Conservation (phyloP, 2,888 invertebrate species). For the Eupithecia tripunctaria region DNA sequence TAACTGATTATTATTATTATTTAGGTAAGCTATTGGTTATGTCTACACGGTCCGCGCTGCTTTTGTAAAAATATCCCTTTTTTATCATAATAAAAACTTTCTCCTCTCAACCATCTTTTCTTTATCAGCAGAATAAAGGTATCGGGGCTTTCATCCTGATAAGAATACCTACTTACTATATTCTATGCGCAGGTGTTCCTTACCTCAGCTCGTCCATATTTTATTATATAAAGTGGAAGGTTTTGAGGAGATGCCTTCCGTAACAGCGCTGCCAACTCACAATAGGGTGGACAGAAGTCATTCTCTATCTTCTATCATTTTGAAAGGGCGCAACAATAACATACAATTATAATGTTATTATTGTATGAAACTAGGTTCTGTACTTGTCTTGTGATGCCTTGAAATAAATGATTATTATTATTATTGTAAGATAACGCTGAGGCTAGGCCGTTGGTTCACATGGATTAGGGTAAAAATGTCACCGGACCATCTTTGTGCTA, state of each 20-base stretch:
- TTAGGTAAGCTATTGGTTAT: no score
- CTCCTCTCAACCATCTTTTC: background rate
- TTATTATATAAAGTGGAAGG: conserved; percentile 12
- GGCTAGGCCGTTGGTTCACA: no score
- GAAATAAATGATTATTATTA: no score
- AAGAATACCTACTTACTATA: background rate
- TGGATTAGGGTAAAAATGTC: no score
- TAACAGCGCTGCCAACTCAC: background rate
- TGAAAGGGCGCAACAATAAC: background rate
- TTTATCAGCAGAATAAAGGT: background rate
- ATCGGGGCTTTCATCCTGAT: background rate
- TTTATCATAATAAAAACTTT: no score
- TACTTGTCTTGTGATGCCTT: no score
- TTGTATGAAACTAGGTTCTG: no score
- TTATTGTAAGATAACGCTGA: no score
- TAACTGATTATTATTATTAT: no score
- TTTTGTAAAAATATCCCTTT: no score
- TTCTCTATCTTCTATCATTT: background rate
- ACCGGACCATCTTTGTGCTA: no score
- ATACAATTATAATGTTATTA: background rate
- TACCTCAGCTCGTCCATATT: conserved; percentile 8
- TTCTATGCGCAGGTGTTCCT: conserved; percentile 6
- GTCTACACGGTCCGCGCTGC: no score
- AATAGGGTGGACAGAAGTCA: background rate
- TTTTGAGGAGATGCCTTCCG: background rate